Percentiles rank a stretch among this genome's conserved stretches.
Evolutionary conservation across 2,797 vertebrate species (phyloP).

Genomic region (Garrulus glandarius): DNA sequence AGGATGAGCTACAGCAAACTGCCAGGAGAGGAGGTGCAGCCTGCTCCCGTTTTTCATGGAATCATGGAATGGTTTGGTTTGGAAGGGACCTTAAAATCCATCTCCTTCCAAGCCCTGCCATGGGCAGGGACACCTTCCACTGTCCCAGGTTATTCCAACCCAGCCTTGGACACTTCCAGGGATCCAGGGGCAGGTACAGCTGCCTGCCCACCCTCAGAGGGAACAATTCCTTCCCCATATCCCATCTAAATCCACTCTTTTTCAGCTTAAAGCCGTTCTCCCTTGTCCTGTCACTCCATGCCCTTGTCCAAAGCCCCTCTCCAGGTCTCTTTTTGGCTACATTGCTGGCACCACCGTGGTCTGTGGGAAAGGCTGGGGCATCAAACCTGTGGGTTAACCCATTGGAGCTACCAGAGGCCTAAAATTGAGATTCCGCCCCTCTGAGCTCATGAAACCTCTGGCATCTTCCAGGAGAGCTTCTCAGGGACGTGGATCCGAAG

Average conservation of each 20-base stretch:
- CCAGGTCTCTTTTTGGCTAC: background rate
- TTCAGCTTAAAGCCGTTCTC: background rate
- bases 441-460: background rate
- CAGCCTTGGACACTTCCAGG: background rate
- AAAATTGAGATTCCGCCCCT: background rate
- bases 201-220: background rate
- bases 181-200: background rate
- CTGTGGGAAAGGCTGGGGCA: background rate
- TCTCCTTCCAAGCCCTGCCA: background rate
- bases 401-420: background rate
- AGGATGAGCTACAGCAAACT: background rate
- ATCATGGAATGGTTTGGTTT: background rate
- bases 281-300: background rate
- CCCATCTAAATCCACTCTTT: background rate
- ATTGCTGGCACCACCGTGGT: fast-evolving
- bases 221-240: background rate
- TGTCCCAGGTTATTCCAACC: background rate
- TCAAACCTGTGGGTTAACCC: background rate
- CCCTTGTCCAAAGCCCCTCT: background rate
- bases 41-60: fast-evolving
- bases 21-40: background rate
- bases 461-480: background rate
- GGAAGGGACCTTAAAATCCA: background rate
- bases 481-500: fast-evolving
- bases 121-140: background rate